A percentile compares a stretch with the other conserved stretches of the same genome.
phyloP scores from a whole-genome alignment of 2,888 invertebrate species.

The Acanthosepion esculentum region DNA sequence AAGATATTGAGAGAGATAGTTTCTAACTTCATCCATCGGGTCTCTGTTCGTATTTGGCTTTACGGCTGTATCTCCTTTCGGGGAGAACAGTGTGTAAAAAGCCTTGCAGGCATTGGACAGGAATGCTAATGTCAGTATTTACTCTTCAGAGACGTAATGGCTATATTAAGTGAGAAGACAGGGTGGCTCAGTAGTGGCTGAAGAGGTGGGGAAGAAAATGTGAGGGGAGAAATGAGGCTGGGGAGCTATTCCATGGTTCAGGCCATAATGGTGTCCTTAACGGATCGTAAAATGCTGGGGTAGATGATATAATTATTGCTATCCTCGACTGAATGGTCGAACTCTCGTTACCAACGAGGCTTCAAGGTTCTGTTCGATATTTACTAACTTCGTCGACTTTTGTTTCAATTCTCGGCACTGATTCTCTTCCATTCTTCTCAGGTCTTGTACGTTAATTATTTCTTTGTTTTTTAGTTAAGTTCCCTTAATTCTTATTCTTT shows the following conservation, averaged over 20 bases:
- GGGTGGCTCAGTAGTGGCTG: not conserved
- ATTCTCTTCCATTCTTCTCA: too few relatives aligned
- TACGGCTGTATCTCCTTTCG: not conserved
- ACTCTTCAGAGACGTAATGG: not conserved
- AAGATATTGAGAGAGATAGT: not conserved
- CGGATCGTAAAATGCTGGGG: not conserved
- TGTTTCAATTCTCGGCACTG: too few relatives aligned
- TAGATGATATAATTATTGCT: conserved; percentile 1
- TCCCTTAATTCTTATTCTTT: not conserved
- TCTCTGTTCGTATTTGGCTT: not conserved
- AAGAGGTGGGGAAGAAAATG: not conserved
- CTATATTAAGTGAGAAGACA: not conserved
- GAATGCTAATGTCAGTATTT: conserved; percentile 33
- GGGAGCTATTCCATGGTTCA: not conserved
- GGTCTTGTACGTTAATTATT: too few relatives aligned
- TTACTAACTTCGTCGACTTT: not conserved
- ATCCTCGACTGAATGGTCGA: not conserved
- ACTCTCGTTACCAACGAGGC: not conserved
- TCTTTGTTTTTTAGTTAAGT: too few relatives aligned
- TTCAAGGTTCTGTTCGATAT: not conserved
- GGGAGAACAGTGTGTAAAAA: not conserved
- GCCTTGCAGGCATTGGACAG: not conserved
- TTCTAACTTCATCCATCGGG: not conserved
- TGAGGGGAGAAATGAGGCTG: not conserved
- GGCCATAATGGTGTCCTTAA: conserved; percentile 11